Conservation (phyloP, 2,113 vertebrate species). For the Corythornis vintsioides region DNA sequence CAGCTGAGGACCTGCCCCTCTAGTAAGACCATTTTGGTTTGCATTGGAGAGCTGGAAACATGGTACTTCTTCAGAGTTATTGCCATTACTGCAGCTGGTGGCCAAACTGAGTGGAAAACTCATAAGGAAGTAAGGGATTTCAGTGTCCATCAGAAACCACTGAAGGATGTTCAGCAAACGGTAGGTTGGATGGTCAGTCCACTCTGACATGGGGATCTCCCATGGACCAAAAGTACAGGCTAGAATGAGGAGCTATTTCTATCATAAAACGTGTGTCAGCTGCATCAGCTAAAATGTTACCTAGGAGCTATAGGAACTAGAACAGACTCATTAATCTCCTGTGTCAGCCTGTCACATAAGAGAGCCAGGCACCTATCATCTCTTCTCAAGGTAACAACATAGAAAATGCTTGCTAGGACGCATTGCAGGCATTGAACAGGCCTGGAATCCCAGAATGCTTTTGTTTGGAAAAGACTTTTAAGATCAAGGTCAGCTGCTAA, state of each 20-base stretch:
- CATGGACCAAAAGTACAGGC: background rate
- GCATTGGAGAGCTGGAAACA: background rate
- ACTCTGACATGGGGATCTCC: background rate
- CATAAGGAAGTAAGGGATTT: background rate
- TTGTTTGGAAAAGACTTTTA: background rate
- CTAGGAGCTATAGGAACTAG: background rate
- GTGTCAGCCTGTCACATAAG: background rate
- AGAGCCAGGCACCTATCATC: background rate
- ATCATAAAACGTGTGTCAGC: background rate
- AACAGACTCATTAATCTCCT: background rate
- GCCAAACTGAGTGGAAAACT: background rate
- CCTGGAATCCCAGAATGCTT: background rate
- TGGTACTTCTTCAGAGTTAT: background rate
- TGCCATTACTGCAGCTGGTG: background rate
- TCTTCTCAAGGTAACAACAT: background rate
- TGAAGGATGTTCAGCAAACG: background rate
- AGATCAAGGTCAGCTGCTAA: background rate
- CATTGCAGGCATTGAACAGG: background rate
- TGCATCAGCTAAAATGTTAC: background rate
- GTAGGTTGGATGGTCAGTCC: background rate
- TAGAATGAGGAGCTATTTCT: background rate
- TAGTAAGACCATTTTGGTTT: background rate
- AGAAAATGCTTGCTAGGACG: background rate
- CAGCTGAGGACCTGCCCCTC: constrained; percentile 9
- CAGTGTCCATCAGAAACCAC: background rate